Base-by-base conservation (phyloP, 2,113 vertebrate species). In the Caretta caretta region DNA sequence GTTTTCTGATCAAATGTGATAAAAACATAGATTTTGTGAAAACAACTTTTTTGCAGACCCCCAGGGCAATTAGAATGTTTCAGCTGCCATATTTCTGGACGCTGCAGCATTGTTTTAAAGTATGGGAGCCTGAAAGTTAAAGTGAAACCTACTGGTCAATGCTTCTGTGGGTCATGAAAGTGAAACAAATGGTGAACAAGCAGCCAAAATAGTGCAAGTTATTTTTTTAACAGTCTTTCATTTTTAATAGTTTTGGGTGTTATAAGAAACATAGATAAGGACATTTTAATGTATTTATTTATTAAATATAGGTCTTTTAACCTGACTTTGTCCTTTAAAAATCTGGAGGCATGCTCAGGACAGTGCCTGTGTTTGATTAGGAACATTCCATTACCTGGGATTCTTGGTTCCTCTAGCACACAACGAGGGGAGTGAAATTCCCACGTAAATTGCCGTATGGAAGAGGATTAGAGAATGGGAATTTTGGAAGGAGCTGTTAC, bases 371-470 rank as follows among this genome's bases (percentile, higher is more conserved):
- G 35, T 38, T 88, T 54, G 46, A 24, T 75, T 83, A 75, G 82
- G 79, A 86, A 90, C 85, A 46, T 1, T 2, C 5, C 5, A 25
- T 42, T 1, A 2, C 2, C 22, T n/a, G 57, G 84, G 0, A n/a
- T 6, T 54, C 9, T 75, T 83, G 9, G 38, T 24, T 78, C 12
- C 27, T 72, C 16, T 38, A 9, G 65, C 65, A 72, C n/a, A 72
- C n/a, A 38, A 22, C 1, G 19, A 38, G n/a, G n/a, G 19, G 19
- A 72, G 46, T 50, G 13, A 53, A 53, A 83, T 51, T 50, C 3
- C 29, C 4, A 72, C 69, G 22, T 9, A 51, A 62, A 62, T 56
- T 3, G 46, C 65, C 38, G 35, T 11, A 11, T 72, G 19, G 65
- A 72, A 38, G 17, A 69, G 65, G 14, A 72, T 38, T 72, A 72